phyloP scores from a whole-genome alignment of 2,888 invertebrate species.

The Sarcophaga caerulescens region DNA sequence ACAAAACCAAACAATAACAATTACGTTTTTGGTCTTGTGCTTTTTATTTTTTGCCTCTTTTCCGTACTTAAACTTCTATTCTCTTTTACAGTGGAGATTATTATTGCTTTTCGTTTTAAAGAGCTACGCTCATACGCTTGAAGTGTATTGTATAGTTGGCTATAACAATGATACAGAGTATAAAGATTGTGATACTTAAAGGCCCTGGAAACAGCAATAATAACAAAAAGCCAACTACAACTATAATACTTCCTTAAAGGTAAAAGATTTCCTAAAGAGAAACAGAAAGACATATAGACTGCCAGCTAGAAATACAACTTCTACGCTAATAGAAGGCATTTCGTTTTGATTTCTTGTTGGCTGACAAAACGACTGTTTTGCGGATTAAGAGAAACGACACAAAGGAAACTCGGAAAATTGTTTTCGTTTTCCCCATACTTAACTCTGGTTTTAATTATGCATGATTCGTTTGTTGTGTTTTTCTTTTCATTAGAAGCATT shows the following conservation, averaged over 20 bases:
- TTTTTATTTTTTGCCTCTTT: no score
- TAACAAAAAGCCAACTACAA: neutral
- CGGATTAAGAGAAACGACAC: no score
- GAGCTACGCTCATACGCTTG: neutral
- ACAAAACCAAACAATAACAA: neutral
- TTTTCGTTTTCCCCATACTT: constrained; percentile 42
- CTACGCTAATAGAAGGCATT: no score
- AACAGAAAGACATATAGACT: no score
- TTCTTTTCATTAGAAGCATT: neutral
- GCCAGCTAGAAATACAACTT: no score
- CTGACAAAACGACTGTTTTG: no score
- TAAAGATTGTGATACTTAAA: no score
- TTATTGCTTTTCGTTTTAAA: neutral
- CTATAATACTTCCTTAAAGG: no score
- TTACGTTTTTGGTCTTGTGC: neutral
- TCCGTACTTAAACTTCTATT: neutral
- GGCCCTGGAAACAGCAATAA: no score
- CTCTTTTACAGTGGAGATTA: neutral
- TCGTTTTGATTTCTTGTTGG: no score
- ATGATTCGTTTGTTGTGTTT: neutral
- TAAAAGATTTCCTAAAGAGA: no score
- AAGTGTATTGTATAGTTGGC: neutral
- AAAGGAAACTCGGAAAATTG: no score
- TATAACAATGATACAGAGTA: neutral
- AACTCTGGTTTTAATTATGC: constrained; percentile 15